Conservation (phyloP, 2,888 invertebrate genomes). For the Anaspis maculata region DNA sequence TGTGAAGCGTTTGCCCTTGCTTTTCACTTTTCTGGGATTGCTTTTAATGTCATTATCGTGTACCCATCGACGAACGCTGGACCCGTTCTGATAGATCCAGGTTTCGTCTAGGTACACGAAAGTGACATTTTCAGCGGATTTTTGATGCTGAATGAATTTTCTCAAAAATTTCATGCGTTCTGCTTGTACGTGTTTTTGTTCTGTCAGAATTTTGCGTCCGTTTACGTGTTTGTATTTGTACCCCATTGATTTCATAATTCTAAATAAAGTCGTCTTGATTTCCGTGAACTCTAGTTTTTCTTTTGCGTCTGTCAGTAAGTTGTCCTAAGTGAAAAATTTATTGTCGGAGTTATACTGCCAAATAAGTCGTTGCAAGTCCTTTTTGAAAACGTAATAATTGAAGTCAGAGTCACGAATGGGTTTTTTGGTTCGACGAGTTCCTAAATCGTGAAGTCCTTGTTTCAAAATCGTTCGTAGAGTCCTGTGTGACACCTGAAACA, state of each 20-base stretch:
- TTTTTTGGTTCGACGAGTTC: too few species aligned
- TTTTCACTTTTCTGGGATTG: too few species aligned
- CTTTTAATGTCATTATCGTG: neutral
- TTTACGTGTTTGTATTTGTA: constrained; percentile 2
- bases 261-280: neutral
- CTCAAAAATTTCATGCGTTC: constrained; percentile 1
- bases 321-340: neutral
- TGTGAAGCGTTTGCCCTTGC: constrained; percentile 4
- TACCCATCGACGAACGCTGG: too few species aligned
- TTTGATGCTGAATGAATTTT: constrained; percentile 2
- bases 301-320: neutral
- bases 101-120: constrained; percentile 1
- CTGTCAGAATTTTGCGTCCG: constrained; percentile 2
- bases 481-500: too few species aligned
- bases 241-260: constrained; percentile 4
- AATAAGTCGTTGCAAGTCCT: too few species aligned
- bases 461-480: too few species aligned
- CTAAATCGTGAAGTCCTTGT: too few species aligned
- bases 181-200: neutral
- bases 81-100: constrained; percentile 2
- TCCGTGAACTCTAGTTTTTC: neutral
- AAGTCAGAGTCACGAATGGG: too few species aligned
- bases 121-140: neutral
- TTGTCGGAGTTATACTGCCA: too few species aligned
- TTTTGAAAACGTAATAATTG: too few species aligned